Base-by-base conservation (phyloP, 2,888 invertebrate species). In the Cryptocheilus praepositus region DNA sequence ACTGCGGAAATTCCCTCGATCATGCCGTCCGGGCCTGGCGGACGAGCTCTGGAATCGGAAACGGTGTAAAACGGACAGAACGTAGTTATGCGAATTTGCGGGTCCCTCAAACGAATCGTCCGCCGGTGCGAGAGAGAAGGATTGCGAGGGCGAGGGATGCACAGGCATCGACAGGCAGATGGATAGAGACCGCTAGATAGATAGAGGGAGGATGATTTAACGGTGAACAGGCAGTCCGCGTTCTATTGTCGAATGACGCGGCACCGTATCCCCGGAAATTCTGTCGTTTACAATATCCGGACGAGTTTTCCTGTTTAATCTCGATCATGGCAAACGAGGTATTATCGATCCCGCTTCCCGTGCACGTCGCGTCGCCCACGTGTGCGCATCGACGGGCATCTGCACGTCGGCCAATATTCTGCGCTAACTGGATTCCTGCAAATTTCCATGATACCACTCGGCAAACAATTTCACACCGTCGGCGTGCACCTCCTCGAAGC, bases 401-500 rank as follows among this genome's bases (percentile, higher is more conserved):
- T 16, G 25, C 16, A 19, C 45, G 60, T 57, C 52, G 45, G 13
- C 55, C 36, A 11, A 11, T 16, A 1, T 3, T 16, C 21, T 4
- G 2, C 18, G 59, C 70, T 77, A 77, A 77, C 53, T 65, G 51
- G 77, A 72, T 70, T 69, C 71, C 69, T 80, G 73, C 56, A 84
- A 63, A 68, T 80, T 83, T 16, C 72, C 70, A 22, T 71, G 82
- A 68, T 81, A 83, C 46, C 79, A 36, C 19, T 83, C 81, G 45
- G 72, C 81, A 57, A 87, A 67, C 60, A 70, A 21, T 68, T 78
- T 77, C 49, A 76, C 80, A 16, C 81, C 83, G 18, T 80, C 67
- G 2, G 59, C 78, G 70, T 86, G 84, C 60, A 87, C 80, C 59
- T 89, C 94, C 57, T 93, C 91, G 82, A 94, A 95, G 0, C 93